Conservation (phyloP, 2,797 vertebrate genomes). For the Schizothorax lantsangensis region DNA sequence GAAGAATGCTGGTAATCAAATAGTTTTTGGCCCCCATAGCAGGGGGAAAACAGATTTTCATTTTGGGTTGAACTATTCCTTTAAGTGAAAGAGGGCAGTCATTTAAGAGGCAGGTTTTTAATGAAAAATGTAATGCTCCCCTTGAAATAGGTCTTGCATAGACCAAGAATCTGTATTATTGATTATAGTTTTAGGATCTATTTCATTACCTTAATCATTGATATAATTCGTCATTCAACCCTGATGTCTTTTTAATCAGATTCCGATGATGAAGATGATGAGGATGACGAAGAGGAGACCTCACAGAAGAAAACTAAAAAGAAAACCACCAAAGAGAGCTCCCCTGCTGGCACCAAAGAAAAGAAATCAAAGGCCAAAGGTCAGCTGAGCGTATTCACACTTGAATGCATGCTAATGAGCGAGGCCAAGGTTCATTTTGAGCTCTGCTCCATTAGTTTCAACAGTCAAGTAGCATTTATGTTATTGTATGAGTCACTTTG, state of each 20-base stretch:
- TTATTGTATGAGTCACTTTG: conserved; percentile 1
- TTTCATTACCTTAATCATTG: not conserved
- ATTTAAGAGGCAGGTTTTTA: not conserved
- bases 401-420: conserved; percentile 20
- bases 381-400: conserved; percentile 32
- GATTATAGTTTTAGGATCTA: not conserved
- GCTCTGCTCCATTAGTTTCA: conserved; percentile 13
- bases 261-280: conserved; percentile 48
- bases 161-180: not conserved
- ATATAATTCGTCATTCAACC: not conserved
- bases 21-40: not conserved
- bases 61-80: not conserved
- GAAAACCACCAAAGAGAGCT: conserved; percentile 52
- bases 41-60: not conserved
- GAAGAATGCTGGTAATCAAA: not conserved
- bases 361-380: conserved; percentile 60
- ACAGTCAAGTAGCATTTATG: conserved; percentile 17
- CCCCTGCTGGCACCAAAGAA: conserved; percentile 43
- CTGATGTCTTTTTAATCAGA: not conserved
- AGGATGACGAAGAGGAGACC: conserved; percentile 50
- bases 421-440: conserved; percentile 20
- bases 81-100: not conserved
- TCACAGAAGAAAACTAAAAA: conserved; percentile 59
- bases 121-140: not conserved
- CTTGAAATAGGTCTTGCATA: not conserved